phyloP scores from a whole-genome alignment of 1,140 invertebrate species.

The Choristoneura fumiferana region DNA sequence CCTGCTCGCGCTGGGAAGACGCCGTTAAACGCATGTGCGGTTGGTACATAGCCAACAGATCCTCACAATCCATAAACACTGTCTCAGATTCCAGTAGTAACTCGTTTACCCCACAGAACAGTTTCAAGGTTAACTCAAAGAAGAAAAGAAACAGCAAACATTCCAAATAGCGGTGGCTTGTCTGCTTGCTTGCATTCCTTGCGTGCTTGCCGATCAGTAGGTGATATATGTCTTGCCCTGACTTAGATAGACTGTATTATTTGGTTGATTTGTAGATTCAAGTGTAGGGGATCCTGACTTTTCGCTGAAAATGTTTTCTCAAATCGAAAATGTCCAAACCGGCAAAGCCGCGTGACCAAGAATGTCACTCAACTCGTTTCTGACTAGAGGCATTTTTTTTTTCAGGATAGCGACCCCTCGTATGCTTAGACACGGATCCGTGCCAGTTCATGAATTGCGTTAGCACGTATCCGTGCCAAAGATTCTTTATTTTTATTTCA shows the following conservation, averaged over 20 bases:
- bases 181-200: slow-evolving; percentile 38
- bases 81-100: slow-evolving; percentile 39
- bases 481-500: too few relatives aligned
- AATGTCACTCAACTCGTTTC: too few relatives aligned
- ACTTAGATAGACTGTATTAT: slow-evolving; percentile 10
- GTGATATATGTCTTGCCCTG: slow-evolving; percentile 45
- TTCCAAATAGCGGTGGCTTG: slow-evolving; percentile 65
- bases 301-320: too few relatives aligned
- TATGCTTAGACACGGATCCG: too few relatives aligned
- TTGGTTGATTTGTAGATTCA: slow-evolving; percentile 21
- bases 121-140: slow-evolving; percentile 38
- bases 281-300: too few relatives aligned
- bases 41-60: slow-evolving; percentile 79
- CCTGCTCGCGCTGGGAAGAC: slow-evolving; percentile 81
- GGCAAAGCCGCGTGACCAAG: too few relatives aligned
- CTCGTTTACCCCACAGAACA: slow-evolving; percentile 40
- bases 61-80: slow-evolving; percentile 17
- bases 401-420: too few relatives aligned
- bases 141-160: slow-evolving; percentile 32
- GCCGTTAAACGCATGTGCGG: slow-evolving; percentile 83
- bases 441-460: too few relatives aligned
- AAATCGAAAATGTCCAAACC: too few relatives aligned
- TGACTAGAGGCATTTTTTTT: too few relatives aligned
- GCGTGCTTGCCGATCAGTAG: slow-evolving; percentile 47
- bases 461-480: too few relatives aligned